Percentiles rank a stretch among this genome's conserved stretches.
These are phyloP conservation scores for Adoxophyes honmai DNA, from an alignment of 1,140 invertebrate genomes.

Conservation along the genomic window DNA sequence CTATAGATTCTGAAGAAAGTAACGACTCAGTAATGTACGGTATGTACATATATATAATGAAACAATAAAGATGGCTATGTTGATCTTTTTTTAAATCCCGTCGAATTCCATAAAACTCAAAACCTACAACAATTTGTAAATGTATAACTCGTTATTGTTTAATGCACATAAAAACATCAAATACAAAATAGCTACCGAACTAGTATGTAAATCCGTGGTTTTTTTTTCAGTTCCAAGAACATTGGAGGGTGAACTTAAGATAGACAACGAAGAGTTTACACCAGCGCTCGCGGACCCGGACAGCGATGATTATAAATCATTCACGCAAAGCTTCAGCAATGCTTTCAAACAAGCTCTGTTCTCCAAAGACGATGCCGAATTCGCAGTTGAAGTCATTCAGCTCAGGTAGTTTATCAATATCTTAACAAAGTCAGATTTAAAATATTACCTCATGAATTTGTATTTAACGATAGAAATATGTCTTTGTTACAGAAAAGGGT, in stretches of 20 bases:
- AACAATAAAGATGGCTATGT: too few species aligned
- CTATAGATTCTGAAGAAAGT: slow-evolving; percentile 38
- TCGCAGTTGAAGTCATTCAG: slow-evolving; percentile 79
- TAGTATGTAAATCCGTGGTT: too few species aligned
- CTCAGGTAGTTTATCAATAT: slow-evolving; percentile 64
- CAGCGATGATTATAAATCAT: slow-evolving; percentile 79
- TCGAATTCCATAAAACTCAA: too few species aligned
- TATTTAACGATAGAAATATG: neutral
- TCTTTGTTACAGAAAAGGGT: slow-evolving; percentile 78
- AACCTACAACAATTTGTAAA: too few species aligned
- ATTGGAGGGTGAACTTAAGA: slow-evolving; percentile 81
- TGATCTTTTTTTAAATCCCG: too few species aligned
- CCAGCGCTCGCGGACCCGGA: slow-evolving; percentile 78
- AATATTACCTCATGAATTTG: neutral
- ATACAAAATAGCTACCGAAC: too few species aligned
- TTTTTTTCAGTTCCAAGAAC: slow-evolving; percentile 80
- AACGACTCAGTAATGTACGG: slow-evolving; percentile 45
- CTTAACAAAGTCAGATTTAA: too few species aligned
- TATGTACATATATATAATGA: too few species aligned
- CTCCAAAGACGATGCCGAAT: slow-evolving; percentile 67
- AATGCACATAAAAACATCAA: too few species aligned
- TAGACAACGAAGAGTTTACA: slow-evolving; percentile 82
- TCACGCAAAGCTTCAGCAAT: slow-evolving; percentile 68
- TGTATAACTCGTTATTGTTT: too few species aligned
- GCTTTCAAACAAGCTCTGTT: slow-evolving; percentile 79